Percentiles rank a stretch among this genome's conserved stretches.
Conservation (phyloP, 2,797 vertebrate species). For the Phaenicophaeus curvirostris region DNA sequence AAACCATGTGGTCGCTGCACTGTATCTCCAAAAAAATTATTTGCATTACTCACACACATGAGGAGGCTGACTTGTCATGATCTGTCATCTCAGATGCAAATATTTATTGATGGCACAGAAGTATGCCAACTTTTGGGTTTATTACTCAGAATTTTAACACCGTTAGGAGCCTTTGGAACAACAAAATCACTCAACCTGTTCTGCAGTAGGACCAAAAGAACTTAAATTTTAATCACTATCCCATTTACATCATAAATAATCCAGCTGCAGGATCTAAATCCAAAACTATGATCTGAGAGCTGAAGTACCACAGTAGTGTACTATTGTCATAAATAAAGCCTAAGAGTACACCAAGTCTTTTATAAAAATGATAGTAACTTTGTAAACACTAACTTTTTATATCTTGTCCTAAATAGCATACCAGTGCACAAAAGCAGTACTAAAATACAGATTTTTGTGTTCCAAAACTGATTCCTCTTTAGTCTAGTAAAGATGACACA, state of each 20-base stretch:
- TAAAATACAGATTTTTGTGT: neutral
- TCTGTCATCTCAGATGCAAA: constrained; percentile 44
- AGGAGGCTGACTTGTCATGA: constrained; percentile 35
- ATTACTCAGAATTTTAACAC: constrained; percentile 16
- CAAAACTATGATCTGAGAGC: neutral
- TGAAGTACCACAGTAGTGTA: neutral
- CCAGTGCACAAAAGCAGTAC: neutral
- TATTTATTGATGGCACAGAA: constrained; percentile 43
- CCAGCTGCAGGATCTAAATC: neutral
- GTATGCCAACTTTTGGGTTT: constrained; percentile 14
- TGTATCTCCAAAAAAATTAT: constrained; percentile 23
- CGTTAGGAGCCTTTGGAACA: neutral
- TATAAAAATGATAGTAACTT: neutral
- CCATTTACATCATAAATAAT: neutral
- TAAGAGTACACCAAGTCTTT: neutral
- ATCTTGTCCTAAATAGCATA: neutral
- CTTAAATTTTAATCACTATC: neutral
- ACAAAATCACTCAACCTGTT: neutral
- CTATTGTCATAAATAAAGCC: neutral
- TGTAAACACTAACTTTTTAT: neutral
- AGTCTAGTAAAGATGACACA: neutral
- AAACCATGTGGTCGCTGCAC: constrained; percentile 13
- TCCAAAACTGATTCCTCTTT: neutral
- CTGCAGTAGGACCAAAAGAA: neutral
- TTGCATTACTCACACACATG: constrained; percentile 24